These are phyloP conservation scores for Dasypogon diadema DNA, from an alignment of 2,888 invertebrate genomes.

Conservation along the genomic window DNA sequence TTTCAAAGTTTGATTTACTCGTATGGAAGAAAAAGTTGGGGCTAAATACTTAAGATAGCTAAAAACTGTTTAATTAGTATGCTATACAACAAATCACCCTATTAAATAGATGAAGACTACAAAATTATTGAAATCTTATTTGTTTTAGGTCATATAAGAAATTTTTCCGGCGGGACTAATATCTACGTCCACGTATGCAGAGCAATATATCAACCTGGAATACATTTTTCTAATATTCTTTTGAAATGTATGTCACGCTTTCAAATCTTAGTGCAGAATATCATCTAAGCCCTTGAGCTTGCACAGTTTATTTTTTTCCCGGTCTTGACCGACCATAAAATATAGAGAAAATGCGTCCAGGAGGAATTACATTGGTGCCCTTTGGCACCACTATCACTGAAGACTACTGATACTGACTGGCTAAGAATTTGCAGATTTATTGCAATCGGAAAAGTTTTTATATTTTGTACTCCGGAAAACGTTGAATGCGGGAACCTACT, in stretches of 20 bases:
- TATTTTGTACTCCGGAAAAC: background rate
- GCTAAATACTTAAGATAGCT: too few species aligned
- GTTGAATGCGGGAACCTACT: background rate
- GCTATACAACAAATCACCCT: too few species aligned
- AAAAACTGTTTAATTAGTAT: too few species aligned
- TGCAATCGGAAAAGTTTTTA: background rate
- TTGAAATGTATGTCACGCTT: slow-evolving; percentile 7
- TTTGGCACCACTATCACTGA: background rate
- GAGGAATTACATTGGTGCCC: background rate
- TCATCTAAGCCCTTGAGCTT: slow-evolving; percentile 8
- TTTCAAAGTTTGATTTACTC: too few species aligned
- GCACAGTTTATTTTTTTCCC: background rate
- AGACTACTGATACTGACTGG: too few species aligned
- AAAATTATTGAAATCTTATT: too few species aligned
- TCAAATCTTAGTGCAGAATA: background rate
- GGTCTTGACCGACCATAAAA: background rate
- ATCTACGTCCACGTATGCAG: too few species aligned
- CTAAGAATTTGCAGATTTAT: slow-evolving; percentile 20
- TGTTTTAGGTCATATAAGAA: too few species aligned
- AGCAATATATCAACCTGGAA: too few species aligned
- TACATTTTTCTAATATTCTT: background rate
- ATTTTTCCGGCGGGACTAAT: too few species aligned
- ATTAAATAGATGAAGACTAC: too few species aligned
- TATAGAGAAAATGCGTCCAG: background rate
- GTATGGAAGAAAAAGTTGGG: too few species aligned